Percentiles rank a stretch among this genome's conserved stretches.
phyloP scores from a whole-genome alignment of 2,113 vertebrate genomes.

The Agelaius tricolor region DNA sequence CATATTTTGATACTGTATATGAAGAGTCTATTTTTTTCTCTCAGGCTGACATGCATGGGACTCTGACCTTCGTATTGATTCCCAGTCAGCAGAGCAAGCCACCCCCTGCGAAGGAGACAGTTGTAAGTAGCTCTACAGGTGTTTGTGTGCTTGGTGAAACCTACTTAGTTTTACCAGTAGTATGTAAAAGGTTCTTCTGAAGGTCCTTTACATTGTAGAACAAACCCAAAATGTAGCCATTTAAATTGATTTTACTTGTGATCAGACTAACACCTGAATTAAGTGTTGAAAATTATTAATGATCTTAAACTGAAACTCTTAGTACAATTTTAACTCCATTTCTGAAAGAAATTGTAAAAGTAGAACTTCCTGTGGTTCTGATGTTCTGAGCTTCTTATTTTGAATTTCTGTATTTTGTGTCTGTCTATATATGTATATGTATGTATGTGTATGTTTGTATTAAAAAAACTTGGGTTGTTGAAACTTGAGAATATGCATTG shows the following conservation, averaged over 20 bases:
- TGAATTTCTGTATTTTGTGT: not conserved
- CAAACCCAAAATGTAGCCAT: fast-evolving
- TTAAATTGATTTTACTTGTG: not conserved
- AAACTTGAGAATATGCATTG: not conserved
- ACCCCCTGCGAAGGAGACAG: slow-evolving; percentile 84
- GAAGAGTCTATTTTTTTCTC: slow-evolving; percentile 28
- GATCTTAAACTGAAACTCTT: not conserved
- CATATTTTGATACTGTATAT: not conserved
- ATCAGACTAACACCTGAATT: not conserved
- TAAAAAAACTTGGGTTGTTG: not conserved
- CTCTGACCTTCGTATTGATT: slow-evolving; percentile 93
- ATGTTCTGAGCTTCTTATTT: not conserved
- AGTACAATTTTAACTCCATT: not conserved
- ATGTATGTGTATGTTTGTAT: not conserved
- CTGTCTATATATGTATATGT: fast-evolving
- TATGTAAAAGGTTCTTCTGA: not conserved
- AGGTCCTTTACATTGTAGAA: not conserved
- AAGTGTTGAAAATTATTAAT: not conserved
- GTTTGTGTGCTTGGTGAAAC: not conserved
- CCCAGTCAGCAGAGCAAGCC: slow-evolving; percentile 89
- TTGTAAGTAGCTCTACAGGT: slow-evolving; percentile 82
- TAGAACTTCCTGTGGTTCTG: not conserved
- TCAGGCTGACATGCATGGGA: slow-evolving; percentile 94
- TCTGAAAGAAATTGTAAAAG: not conserved
- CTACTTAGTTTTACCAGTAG: not conserved